Percentiles rank a stretch among this genome's conserved stretches.
These are phyloP conservation scores for Hydrocynus forskahlii DNA, from an alignment of 2,797 vertebrate species.

Conservation along the genomic window DNA sequence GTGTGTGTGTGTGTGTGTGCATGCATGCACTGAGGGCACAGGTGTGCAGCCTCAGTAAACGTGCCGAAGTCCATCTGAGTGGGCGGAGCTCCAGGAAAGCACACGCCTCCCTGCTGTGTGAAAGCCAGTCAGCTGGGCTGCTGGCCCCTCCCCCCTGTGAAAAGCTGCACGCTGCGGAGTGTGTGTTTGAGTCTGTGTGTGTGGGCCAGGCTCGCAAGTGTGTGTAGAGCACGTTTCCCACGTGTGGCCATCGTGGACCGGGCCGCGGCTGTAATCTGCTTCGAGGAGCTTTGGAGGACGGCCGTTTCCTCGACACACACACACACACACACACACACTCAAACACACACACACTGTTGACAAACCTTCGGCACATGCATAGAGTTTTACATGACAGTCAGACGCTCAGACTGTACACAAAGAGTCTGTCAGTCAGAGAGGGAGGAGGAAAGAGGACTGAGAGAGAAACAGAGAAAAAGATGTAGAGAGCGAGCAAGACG, in stretches of 20 bases:
- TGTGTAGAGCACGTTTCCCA: slow-evolving; percentile 71
- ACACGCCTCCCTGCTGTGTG: background rate
- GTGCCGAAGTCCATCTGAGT: slow-evolving; percentile 51
- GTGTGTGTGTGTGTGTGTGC: background rate
- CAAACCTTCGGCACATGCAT: slow-evolving; percentile 11
- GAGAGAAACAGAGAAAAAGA: background rate
- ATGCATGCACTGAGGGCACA: slow-evolving; percentile 24
- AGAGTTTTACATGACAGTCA: slow-evolving; percentile 36
- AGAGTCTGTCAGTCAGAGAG: background rate
- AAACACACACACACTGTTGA: background rate
- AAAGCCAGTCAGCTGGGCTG: slow-evolving; percentile 12
- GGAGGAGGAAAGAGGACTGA: background rate
- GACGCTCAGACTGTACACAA: slow-evolving; percentile 28
- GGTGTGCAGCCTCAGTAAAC: slow-evolving; percentile 47
- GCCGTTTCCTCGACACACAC: slow-evolving; percentile 65
- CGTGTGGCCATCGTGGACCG: slow-evolving; percentile 71
- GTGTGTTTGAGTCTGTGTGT: slow-evolving; percentile 20
- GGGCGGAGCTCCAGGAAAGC: background rate
- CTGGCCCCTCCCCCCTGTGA: slow-evolving; percentile 36
- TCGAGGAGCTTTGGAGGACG: slow-evolving; percentile 72
- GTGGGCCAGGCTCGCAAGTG: slow-evolving; percentile 9
- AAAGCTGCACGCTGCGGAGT: slow-evolving; percentile 11
- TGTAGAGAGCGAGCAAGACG: background rate
- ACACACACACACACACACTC: slow-evolving; percentile 5
- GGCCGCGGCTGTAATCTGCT: slow-evolving; percentile 73